Evolutionary conservation across 1,140 invertebrate genomes (phyloP).

Genomic region (Anoplophora glabripennis): DNA sequence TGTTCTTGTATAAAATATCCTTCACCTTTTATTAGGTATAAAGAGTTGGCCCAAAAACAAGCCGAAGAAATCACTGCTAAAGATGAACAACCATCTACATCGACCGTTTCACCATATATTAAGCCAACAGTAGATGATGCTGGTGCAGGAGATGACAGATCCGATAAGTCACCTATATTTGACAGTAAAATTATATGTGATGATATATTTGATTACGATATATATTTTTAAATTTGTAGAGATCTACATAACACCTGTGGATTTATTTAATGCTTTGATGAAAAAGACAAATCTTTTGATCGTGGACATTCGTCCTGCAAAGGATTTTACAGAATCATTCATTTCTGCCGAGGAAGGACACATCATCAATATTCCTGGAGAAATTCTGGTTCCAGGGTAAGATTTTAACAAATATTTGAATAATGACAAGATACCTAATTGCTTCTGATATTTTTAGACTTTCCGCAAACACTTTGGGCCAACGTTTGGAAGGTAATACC

Average conservation of each 20-base stretch:
- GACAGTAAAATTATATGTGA: no score
- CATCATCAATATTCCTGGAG: conserved; percentile 1
- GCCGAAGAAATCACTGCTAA: no score
- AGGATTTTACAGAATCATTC: background rate
- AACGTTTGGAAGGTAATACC: background rate
- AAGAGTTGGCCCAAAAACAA: no score
- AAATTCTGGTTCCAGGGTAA: background rate
- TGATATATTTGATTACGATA: no score
- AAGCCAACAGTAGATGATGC: no score
- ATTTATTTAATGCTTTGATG: background rate
- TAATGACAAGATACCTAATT: background rate
- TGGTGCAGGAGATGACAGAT: no score
- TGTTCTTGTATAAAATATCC: no score
- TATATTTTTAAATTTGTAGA: background rate
- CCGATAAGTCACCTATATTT: no score
- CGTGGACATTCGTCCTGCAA: background rate
- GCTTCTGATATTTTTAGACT: background rate
- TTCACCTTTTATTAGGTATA: no score
- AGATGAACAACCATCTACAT: no score
- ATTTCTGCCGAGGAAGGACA: background rate
- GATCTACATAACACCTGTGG: background rate
- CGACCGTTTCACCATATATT: no score
- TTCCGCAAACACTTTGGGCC: conserved; percentile 2
- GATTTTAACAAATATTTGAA: background rate
- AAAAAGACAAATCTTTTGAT: background rate